Evolutionary conservation across 1,140 invertebrate species (phyloP).

Genomic region (Zaprionus ornatus): DNA sequence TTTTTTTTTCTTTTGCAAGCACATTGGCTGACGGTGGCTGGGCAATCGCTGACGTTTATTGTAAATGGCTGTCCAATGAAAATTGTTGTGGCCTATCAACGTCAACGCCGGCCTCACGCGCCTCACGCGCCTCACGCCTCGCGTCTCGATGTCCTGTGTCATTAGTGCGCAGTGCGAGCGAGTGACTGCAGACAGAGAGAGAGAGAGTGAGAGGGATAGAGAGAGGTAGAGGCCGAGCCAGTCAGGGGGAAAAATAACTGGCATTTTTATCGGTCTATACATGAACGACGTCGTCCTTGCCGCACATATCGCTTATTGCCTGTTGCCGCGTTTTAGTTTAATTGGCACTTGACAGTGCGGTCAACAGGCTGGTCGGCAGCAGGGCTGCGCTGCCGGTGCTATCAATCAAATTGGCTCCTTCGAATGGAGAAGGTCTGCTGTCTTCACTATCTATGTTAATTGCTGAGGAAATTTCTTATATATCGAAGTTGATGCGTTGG

Average conservation of each 20-base stretch:
- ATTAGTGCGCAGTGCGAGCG: slow-evolving; percentile 54
- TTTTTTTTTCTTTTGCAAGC: slow-evolving; percentile 24
- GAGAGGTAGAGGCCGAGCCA: background rate
- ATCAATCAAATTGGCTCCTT: slow-evolving; percentile 73
- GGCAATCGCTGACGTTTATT: slow-evolving; percentile 77
- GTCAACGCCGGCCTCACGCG: slow-evolving; percentile 60
- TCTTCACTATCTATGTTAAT: background rate
- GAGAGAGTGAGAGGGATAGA: background rate
- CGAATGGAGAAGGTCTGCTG: background rate
- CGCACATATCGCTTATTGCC: slow-evolving; percentile 38
- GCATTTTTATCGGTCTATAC: slow-evolving; percentile 66
- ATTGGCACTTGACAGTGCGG: slow-evolving; percentile 76
- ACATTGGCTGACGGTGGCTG: background rate
- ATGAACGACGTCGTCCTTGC: slow-evolving; percentile 32
- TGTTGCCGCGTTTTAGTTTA: slow-evolving; percentile 78
- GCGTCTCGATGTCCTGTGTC: slow-evolving; percentile 61
- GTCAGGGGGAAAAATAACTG: slow-evolving; percentile 65
- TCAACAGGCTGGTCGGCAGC: slow-evolving; percentile 48
- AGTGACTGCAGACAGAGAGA: no score
- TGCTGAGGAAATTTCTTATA: background rate
- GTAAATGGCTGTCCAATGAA: slow-evolving; percentile 81
- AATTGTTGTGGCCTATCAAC: slow-evolving; percentile 82
- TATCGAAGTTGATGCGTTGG: no score
- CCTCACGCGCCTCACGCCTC: background rate
- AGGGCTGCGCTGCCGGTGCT: slow-evolving; percentile 30